Base-by-base conservation (phyloP, 2,888 invertebrate genomes). In the Eugnorisma glareosa region DNA sequence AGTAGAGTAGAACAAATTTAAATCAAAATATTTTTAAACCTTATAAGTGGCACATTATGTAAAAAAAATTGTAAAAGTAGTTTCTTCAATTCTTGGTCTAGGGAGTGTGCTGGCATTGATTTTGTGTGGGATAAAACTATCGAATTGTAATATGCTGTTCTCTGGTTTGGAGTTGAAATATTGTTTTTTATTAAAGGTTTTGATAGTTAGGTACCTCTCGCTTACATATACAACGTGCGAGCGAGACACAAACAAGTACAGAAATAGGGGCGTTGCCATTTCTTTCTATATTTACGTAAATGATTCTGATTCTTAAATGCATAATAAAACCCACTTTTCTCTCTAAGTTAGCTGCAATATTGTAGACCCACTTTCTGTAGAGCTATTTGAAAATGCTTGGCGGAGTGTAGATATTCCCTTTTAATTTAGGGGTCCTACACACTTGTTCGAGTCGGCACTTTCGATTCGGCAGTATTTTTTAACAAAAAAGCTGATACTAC, bases 311-410 rank as follows among this genome's bases (percentile, higher is more conserved):
- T 35, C n/a, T 48, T 57, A 78, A 45, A 37, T 73, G 43, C 51
- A 37, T 63, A 7, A n/a, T 43, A 51, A 40, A 57, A 18, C 21
- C 31, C 54, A 54, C 45, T 48, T 73, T 51, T 24, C 63, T 31
- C n/a, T 54, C 18, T 54, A 45, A 63, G 8, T 57, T 81, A 57
- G 31, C 13, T 35, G 35, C 15, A 66, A 48, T 48, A 48, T 6
- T 43, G 48, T 75, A 79, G 66, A 61, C 21, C 15, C 66, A 81
- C 57, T 66, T 81, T 76, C 28, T 63, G 11, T 68, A 68, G 28
- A 28, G 28, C 18, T 75, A 59, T 71, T 71, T 82, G 69, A 72
- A 82, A 67, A 78, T 84, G 86, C 88, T 88, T 86, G 77, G 76
- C 63, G 82, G 79, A 77, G 69, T 71, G 24, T 68, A 67, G 45